Conservation (phyloP, 2,888 invertebrate genomes). For the Drosophila atripex region DNA sequence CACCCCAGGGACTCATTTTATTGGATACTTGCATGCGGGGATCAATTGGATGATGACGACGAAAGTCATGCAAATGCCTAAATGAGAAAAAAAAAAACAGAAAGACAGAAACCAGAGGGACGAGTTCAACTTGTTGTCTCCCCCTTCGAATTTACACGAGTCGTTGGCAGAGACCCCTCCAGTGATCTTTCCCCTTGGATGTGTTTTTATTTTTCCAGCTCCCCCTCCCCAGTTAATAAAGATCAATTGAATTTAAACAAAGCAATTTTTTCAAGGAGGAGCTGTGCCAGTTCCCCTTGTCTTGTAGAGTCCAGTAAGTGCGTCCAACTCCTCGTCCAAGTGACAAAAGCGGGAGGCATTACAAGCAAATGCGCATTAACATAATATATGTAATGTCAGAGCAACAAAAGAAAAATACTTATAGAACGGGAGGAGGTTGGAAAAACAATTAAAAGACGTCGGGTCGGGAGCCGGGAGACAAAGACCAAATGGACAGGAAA, state of each 20-base stretch:
- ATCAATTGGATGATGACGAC: conserved; percentile 66
- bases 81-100: conserved; percentile 7
- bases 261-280: conserved; percentile 44
- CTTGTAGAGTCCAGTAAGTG: conserved; percentile 46
- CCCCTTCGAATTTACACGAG: conserved; percentile 41
- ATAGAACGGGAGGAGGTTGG: not conserved
- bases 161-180: conserved; percentile 36
- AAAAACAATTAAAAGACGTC: conserved; percentile 50
- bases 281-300: not conserved
- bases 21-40: conserved; percentile 43
- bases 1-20: not conserved
- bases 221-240: conserved; percentile 64
- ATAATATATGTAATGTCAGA: conserved; percentile 53
- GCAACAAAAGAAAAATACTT: conserved; percentile 45
- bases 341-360: no score
- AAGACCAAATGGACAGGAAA: conserved; percentile 4
- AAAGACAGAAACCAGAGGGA: conserved; percentile 18
- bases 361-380: conserved; percentile 66
- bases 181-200: conserved; percentile 17
- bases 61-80: conserved; percentile 68
- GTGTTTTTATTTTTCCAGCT: not conserved
- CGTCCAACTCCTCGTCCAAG: conserved; percentile 29
- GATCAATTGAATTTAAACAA: conserved; percentile 80
- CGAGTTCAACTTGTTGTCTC: conserved; percentile 29
- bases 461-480: not conserved